These are phyloP conservation scores for Nebria brevicollis DNA, from an alignment of 2,888 invertebrate species.

Conservation along the genomic window DNA sequence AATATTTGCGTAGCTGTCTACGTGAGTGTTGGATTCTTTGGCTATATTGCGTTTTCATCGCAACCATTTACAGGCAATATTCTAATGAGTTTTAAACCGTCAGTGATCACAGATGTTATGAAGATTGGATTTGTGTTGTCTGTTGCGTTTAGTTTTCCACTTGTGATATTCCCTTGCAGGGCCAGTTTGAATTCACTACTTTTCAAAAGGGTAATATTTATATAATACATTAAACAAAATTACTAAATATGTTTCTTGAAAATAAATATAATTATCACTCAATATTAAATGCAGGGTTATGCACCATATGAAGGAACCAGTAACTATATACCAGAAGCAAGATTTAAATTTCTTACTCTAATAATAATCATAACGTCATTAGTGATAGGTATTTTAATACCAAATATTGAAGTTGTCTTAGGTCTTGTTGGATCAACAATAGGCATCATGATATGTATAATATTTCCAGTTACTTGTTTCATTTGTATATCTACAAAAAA, in stretches of 20 bases:
- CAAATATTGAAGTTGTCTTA: slow-evolving; percentile 93
- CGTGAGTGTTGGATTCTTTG: slow-evolving; percentile 91
- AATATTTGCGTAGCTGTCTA: slow-evolving; percentile 92
- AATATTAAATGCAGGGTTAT: slow-evolving; percentile 67
- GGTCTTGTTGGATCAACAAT: slow-evolving; percentile 96
- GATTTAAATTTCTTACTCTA: slow-evolving; percentile 86
- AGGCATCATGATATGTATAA: slow-evolving; percentile 91
- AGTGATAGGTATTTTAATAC: slow-evolving; percentile 84
- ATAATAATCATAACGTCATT: slow-evolving; percentile 81
- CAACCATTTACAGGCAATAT: slow-evolving; percentile 88
- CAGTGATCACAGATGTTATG: slow-evolving; percentile 85
- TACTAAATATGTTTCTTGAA: background rate
- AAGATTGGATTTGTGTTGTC: slow-evolving; percentile 96
- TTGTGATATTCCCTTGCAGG: slow-evolving; percentile 96
- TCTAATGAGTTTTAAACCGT: slow-evolving; percentile 84
- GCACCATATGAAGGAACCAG: slow-evolving; percentile 70
- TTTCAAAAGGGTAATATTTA: slow-evolving; percentile 65
- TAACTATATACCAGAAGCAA: slow-evolving; percentile 83
- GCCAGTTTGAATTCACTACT: slow-evolving; percentile 92
- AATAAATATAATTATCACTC: slow-evolving; percentile 31
- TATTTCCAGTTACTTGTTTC: slow-evolving; percentile 93
- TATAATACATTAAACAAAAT: background rate
- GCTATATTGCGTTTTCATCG: slow-evolving; percentile 84
- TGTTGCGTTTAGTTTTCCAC: slow-evolving; percentile 94
- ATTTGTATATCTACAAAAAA: slow-evolving; percentile 84